These are phyloP conservation scores for Agriopis aurantiaria DNA, from an alignment of 2,888 invertebrate genomes.

Conservation along the genomic window DNA sequence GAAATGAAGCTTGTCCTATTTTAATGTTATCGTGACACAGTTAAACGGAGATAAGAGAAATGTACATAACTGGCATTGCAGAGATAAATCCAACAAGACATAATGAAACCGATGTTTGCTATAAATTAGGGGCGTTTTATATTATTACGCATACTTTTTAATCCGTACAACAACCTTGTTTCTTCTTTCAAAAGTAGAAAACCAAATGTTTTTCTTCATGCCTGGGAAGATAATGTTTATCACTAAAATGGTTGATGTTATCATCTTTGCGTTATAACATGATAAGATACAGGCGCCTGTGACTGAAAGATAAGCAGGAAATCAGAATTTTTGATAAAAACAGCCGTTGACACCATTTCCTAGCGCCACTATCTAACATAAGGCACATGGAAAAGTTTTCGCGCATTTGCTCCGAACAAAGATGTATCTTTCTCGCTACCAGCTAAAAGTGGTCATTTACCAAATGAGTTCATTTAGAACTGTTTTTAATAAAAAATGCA, in stretches of 20 bases:
- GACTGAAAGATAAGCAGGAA: conserved; percentile 69
- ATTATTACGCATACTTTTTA: conserved; percentile 23
- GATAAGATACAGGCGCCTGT: conserved; percentile 74
- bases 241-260: conserved; percentile 73
- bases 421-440: too few species aligned
- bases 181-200: conserved; percentile 27
- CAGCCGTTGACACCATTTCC: conserved; percentile 72
- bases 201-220: conserved; percentile 36
- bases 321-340: conserved; percentile 75
- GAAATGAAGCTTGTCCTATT: conserved; percentile 52
- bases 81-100: conserved; percentile 41
- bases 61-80: conserved; percentile 33
- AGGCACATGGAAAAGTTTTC: neutral
- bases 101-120: conserved; percentile 17
- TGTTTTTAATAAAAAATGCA: too few species aligned
- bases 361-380: conserved; percentile 20
- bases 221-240: conserved; percentile 68
- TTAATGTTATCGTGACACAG: conserved; percentile 51
- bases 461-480: too few species aligned
- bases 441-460: too few species aligned
- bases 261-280: conserved; percentile 73
- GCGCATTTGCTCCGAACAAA: too few species aligned
- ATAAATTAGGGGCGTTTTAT: conserved; percentile 28
- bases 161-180: conserved; percentile 21
- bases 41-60: conserved; percentile 44